Conservation (phyloP, 2,797 vertebrate species). For the Heterohyrax brucei region DNA sequence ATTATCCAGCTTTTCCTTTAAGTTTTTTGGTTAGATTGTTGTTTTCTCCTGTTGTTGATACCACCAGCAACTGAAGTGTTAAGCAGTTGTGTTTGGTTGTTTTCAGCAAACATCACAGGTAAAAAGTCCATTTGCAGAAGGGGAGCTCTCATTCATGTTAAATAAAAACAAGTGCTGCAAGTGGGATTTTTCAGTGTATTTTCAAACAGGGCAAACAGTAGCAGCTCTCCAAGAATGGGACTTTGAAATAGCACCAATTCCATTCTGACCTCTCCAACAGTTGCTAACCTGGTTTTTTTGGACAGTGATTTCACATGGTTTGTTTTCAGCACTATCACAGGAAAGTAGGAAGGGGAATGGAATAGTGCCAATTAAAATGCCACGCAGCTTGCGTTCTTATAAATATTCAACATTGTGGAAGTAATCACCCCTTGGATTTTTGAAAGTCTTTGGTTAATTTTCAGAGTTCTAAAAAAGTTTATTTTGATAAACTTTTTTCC, state of each 20-base stretch:
- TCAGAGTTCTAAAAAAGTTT: neutral
- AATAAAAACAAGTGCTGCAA: neutral
- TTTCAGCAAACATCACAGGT: neutral
- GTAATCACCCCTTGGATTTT: neutral
- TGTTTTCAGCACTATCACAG: neutral
- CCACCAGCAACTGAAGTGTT: neutral
- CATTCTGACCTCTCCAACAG: neutral
- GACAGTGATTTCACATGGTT: neutral
- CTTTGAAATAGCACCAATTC: neutral
- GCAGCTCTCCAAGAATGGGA: neutral
- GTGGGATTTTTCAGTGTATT: neutral
- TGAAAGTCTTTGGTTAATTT: neutral
- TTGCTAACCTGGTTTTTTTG: neutral
- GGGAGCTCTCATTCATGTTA: neutral
- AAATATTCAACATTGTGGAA: neutral
- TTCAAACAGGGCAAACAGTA: neutral
- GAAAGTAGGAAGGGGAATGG: neutral
- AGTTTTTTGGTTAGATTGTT: neutral
- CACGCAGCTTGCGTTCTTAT: neutral
- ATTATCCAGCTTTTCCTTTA: neutral
- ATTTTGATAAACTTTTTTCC: neutral
- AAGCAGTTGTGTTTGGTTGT: slow-evolving; percentile 18
- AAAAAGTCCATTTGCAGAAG: neutral
- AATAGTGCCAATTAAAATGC: neutral
- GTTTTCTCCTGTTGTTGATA: neutral